Conservation (phyloP, 2,888 invertebrate species). For the Clivina fossor region DNA sequence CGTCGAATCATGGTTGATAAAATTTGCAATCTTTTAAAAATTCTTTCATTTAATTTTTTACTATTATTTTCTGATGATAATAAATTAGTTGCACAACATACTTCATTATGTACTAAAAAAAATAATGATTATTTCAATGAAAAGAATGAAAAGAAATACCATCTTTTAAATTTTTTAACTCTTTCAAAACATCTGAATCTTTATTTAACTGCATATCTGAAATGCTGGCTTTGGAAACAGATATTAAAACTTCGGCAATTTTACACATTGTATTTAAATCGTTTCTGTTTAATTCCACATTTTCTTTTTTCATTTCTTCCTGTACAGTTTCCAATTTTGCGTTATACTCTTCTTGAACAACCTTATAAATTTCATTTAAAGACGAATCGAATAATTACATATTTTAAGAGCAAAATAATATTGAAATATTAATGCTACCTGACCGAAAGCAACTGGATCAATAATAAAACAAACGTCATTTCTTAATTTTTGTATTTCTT, state of each 20-base stretch:
- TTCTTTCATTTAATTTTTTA: constrained; percentile 37
- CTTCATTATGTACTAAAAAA: constrained; percentile 46
- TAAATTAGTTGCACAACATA: constrained; percentile 40
- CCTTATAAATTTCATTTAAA: constrained; percentile 16
- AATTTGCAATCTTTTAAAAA: constrained; percentile 47
- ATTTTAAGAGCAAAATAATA: background rate
- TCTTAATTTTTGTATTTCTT: constrained; percentile 61
- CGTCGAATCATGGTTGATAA: constrained; percentile 42
- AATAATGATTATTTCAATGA: background rate
- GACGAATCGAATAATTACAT: constrained; percentile 2
- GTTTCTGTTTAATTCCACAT: constrained; percentile 5
- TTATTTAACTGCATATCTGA: constrained; percentile 17
- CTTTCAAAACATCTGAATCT: constrained; percentile 15
- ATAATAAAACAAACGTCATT: constrained; percentile 65
- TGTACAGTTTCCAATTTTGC: constrained; percentile 19
- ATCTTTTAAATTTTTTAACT: constrained; percentile 14
- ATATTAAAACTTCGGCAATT: constrained; percentile 13
- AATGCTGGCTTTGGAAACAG: constrained; percentile 22
- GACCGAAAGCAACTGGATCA: constrained; percentile 69
- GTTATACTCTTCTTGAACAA: constrained; percentile 28
- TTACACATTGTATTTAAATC: constrained; percentile 1
- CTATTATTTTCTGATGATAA: constrained; percentile 39
- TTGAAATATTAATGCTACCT: constrained; percentile 52
- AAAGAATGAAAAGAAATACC: constrained; percentile 2
- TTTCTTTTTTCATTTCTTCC: background rate